phyloP scores from a whole-genome alignment of 2,888 invertebrate species.

The Ochropleura leucogaster region DNA sequence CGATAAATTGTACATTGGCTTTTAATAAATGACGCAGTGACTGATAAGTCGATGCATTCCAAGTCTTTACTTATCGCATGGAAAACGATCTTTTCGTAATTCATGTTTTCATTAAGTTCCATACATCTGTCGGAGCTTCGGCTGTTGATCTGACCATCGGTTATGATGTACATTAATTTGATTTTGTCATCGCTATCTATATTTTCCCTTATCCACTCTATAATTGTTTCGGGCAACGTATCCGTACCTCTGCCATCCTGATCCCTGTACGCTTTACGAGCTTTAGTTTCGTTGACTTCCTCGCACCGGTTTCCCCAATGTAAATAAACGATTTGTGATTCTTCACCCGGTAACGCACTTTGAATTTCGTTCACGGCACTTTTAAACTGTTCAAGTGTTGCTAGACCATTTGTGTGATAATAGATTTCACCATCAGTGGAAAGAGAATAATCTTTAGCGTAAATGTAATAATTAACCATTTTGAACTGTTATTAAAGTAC shows the following conservation, averaged over 20 bases:
- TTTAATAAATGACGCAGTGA: conserved; percentile 63
- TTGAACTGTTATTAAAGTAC: background rate
- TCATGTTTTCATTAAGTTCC: conserved; percentile 30
- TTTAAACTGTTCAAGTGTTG: conserved; percentile 28
- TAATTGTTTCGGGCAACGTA: conserved; percentile 38
- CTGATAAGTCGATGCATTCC: conserved; percentile 26
- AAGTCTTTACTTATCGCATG: conserved; percentile 28
- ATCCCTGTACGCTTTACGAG: background rate
- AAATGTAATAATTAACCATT: conserved; percentile 39
- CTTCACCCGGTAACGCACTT: conserved; percentile 12
- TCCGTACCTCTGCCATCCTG: background rate
- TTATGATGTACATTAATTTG: conserved; percentile 40
- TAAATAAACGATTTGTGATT: conserved; percentile 28
- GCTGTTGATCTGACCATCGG: conserved; percentile 20
- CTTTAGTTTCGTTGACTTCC: conserved; percentile 19
- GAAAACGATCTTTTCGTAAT: conserved; percentile 34
- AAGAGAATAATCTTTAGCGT: conserved; percentile 31
- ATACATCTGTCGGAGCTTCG: conserved; percentile 21
- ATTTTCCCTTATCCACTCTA: conserved; percentile 19
- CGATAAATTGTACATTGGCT: conserved; percentile 65
- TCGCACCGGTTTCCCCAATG: conserved; percentile 30
- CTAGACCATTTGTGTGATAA: conserved; percentile 28
- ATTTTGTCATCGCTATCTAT: conserved; percentile 24
- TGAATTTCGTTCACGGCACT: conserved; percentile 19
- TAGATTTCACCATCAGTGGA: conserved; percentile 7